Conservation (phyloP, 2,888 invertebrate species). For the Parnassius smintheus region DNA sequence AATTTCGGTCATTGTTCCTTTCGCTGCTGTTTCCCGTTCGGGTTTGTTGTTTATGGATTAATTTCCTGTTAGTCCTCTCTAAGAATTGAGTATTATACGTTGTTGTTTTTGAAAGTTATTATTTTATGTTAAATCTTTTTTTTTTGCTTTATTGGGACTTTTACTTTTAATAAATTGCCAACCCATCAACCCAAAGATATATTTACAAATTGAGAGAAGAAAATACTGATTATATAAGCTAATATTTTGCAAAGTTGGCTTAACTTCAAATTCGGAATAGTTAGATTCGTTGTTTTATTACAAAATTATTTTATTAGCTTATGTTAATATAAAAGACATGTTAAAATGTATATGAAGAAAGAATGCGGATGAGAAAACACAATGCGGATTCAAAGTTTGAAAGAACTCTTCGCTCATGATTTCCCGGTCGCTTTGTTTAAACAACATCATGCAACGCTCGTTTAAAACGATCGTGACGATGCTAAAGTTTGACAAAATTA, state of each 20-base stretch:
- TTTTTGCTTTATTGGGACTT: background rate
- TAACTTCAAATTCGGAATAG: no score
- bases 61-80: conserved; percentile 36
- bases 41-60: conserved; percentile 40
- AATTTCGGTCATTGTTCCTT: conserved; percentile 70
- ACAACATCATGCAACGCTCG: conserved; percentile 9
- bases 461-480: conserved; percentile 21
- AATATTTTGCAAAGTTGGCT: no score
- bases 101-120: conserved; percentile 4
- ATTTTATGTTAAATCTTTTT: conserved; percentile 1
- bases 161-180: no score
- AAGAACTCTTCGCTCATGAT: background rate
- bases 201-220: no score
- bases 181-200: no score
- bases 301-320: no score
- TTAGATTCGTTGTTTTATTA: no score
- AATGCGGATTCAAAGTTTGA: background rate
- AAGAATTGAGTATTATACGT: conserved; percentile 18
- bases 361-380: no score
- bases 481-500: conserved; percentile 45
- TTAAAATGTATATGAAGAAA: no score
- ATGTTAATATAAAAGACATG: no score
- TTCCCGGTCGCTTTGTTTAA: background rate
- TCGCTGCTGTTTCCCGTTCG: conserved; percentile 42
- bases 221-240: no score